These are phyloP conservation scores for Metopia argyrocephala DNA, from an alignment of 2,888 invertebrate species.

Conservation along the genomic window DNA sequence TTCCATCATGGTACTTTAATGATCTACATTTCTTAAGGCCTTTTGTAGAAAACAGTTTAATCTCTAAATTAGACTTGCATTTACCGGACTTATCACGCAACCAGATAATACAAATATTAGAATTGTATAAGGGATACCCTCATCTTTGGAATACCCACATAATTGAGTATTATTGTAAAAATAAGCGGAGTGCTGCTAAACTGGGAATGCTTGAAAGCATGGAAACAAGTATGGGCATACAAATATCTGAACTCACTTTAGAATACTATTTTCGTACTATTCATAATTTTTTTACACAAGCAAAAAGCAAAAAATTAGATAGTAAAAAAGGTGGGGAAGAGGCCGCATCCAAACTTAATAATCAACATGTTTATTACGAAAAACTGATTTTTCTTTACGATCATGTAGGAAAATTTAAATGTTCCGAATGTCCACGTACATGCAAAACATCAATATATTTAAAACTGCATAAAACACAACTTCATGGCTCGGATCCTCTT, in stretches of 20 bases:
- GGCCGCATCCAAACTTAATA: neutral
- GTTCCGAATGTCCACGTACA: conserved; percentile 45
- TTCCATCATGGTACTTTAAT: conserved; percentile 56
- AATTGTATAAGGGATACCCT: conserved; percentile 45
- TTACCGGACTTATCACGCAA: conserved; percentile 40
- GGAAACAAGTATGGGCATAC: conserved; percentile 44
- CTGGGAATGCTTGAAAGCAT: conserved; percentile 44
- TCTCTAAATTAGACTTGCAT: conserved; percentile 54
- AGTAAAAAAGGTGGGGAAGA: neutral
- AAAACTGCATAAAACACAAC: conserved; percentile 52
- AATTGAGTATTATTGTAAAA: conserved; percentile 53
- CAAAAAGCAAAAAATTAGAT: conserved; percentile 29
- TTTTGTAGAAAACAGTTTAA: conserved; percentile 54
- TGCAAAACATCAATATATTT: conserved; percentile 45
- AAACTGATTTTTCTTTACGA: conserved; percentile 45
- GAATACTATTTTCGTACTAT: conserved; percentile 46
- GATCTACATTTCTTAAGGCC: conserved; percentile 49
- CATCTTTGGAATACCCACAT: conserved; percentile 56
- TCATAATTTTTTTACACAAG: conserved; percentile 43
- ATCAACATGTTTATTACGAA: conserved; percentile 39
- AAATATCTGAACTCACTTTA: conserved; percentile 36
- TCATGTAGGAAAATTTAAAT: conserved; percentile 54
- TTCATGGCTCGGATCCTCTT: conserved; percentile 42
- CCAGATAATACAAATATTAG: conserved; percentile 54
- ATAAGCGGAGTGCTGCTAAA: conserved; percentile 47